A percentile compares a stretch with the other conserved stretches of the same genome.
phyloP scores from a whole-genome alignment of 2,888 invertebrate genomes.

The Cerceris rybyensis region DNA sequence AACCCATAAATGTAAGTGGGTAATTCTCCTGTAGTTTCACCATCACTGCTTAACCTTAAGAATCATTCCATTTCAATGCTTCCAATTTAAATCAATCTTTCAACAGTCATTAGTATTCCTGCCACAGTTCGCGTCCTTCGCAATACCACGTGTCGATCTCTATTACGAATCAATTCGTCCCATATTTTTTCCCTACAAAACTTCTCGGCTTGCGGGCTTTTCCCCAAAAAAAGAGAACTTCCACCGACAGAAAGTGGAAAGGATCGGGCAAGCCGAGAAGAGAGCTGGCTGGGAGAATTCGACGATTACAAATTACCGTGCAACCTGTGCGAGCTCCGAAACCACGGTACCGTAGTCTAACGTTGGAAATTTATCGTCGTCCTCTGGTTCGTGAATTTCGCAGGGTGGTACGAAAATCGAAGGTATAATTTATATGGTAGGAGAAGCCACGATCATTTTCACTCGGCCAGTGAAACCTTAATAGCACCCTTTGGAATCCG shows the following conservation, averaged over 20 bases:
- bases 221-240: not conserved
- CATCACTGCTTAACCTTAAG: too few relatives aligned
- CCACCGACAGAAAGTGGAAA: not conserved
- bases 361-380: conserved; percentile 61
- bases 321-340: conserved; percentile 48
- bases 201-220: not conserved
- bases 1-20: too few relatives aligned
- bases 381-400: conserved; percentile 56
- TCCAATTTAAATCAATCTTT: not conserved
- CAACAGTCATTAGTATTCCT: not conserved
- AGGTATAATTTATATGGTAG: conserved; percentile 63
- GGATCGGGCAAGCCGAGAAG: not conserved
- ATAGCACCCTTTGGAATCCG: conserved; percentile 46
- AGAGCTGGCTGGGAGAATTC: conserved; percentile 14
- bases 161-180: conserved; percentile 4
- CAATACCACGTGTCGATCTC: not conserved
- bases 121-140: not conserved
- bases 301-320: conserved; percentile 54
- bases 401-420: conserved; percentile 64
- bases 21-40: too few relatives aligned
- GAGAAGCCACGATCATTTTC: conserved; percentile 58
- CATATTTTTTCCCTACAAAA: conserved; percentile 6
- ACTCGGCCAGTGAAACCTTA: conserved; percentile 55
- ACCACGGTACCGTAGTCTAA: conserved; percentile 42
- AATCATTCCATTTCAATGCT: too few relatives aligned